A percentile compares a stretch with the other conserved stretches of the same genome.
Conservation (phyloP, 2,888 invertebrate genomes). For the Hypena proboscidalis region DNA sequence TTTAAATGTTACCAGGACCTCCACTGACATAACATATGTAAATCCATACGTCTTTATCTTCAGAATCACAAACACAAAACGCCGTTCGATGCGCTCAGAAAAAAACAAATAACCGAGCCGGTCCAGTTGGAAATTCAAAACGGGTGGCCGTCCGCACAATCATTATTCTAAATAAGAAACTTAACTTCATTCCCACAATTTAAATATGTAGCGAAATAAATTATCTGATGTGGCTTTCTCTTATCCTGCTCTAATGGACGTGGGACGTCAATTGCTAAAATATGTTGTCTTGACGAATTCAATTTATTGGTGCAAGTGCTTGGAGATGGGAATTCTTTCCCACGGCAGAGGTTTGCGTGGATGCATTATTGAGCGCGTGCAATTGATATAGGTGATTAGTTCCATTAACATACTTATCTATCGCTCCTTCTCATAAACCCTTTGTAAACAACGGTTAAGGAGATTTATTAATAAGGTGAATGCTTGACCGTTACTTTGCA, state of each 20-base stretch:
- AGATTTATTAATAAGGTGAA: conserved; percentile 13
- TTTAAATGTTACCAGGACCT: conserved; percentile 80
- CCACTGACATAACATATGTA: conserved; percentile 83
- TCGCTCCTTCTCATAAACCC: conserved; percentile 30
- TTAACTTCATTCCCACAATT: conserved; percentile 84
- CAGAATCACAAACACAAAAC: conserved; percentile 77
- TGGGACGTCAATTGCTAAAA: conserved; percentile 71
- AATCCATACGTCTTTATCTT: conserved; percentile 84
- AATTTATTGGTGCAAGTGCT: conserved; percentile 66
- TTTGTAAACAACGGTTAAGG: conserved; percentile 11
- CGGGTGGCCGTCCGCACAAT: conserved; percentile 78
- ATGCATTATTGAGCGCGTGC: conserved; percentile 46
- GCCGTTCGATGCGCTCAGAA: conserved; percentile 69
- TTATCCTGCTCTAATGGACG: conserved; percentile 63
- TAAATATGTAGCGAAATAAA: conserved; percentile 67
- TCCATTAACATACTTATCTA: conserved; percentile 39
- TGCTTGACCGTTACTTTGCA: conserved; percentile 23
- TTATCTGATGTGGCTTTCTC: conserved; percentile 47
- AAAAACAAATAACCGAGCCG: conserved; percentile 58
- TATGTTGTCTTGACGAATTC: conserved; percentile 72
- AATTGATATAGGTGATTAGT: conserved; percentile 45
- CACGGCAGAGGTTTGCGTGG: conserved; percentile 54
- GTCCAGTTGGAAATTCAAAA: conserved; percentile 76
- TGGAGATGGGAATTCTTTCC: conserved; percentile 61
- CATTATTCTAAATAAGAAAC: conserved; percentile 83